A percentile compares a stretch with the other conserved stretches of the same genome.
Conservation (phyloP, 2,888 invertebrate species). For the Zygogramma bicolorata region DNA sequence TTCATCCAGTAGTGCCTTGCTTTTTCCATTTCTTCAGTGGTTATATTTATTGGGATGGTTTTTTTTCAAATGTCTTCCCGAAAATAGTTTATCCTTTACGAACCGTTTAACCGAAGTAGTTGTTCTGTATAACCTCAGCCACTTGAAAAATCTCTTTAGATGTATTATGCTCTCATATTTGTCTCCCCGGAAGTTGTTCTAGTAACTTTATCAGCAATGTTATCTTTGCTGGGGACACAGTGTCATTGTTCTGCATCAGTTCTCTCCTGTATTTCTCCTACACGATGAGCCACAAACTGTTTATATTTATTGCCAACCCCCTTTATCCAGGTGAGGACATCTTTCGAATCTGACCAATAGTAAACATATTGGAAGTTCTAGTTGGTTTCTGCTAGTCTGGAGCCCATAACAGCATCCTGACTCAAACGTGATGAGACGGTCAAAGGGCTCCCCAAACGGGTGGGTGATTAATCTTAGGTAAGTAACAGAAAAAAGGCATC, state of each 20-base stretch:
- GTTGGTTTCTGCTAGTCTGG: neutral
- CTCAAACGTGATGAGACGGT: neutral
- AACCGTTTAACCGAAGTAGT: neutral
- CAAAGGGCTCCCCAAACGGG: neutral
- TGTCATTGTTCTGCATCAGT: neutral
- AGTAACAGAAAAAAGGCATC: too few species aligned
- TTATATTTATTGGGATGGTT: neutral
- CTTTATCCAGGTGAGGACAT: neutral
- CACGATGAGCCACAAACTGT: neutral
- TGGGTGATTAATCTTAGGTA: neutral
- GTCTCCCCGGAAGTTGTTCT: neutral
- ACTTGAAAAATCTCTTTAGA: neutral
- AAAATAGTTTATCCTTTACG: neutral
- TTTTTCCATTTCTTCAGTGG: neutral
- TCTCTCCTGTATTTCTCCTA: conserved; percentile 6
- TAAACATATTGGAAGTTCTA: neutral
- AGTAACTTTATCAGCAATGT: neutral
- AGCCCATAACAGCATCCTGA: too few species aligned
- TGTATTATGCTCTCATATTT: neutral
- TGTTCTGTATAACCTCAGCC: neutral
- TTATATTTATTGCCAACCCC: neutral
- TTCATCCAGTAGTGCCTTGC: neutral
- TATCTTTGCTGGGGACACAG: neutral
- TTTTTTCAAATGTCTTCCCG: neutral
- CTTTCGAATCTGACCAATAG: neutral